A percentile compares a stretch with the other conserved stretches of the same genome.
phyloP scores from a whole-genome alignment of 1,140 invertebrate species.

The Venustaconcha ellipsiformis region DNA sequence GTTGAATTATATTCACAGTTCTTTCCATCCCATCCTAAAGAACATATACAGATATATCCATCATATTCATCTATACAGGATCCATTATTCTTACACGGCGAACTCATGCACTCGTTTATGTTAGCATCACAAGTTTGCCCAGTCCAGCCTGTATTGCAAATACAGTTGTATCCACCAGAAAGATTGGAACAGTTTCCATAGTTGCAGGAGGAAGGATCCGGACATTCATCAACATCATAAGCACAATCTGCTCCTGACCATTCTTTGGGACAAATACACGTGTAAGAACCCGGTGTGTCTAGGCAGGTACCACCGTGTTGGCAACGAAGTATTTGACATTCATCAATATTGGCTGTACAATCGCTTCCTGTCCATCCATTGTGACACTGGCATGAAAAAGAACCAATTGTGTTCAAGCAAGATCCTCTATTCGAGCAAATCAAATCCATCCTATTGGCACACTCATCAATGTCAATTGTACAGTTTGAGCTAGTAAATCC shows the following conservation, averaged over 20 bases:
- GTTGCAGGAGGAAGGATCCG: background rate
- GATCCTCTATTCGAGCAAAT: too few species aligned
- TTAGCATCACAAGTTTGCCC: constrained; percentile 9
- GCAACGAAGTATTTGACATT: constrained; percentile 72
- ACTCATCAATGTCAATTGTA: constrained; percentile 76
- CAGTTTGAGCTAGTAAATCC: constrained; percentile 94
- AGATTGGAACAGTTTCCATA: background rate
- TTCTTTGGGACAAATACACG: constrained; percentile 86
- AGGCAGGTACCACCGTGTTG: constrained; percentile 93
- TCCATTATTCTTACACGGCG: constrained; percentile 6
- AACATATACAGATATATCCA: constrained; percentile 3
- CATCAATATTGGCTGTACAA: constrained; percentile 29
- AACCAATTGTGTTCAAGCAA: too few species aligned
- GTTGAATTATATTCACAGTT: background rate
- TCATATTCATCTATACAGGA: constrained; percentile 2
- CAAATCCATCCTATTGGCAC: too few species aligned
- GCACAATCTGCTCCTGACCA: constrained; percentile 80
- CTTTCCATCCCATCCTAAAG: background rate
- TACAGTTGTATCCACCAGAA: constrained; percentile 4
- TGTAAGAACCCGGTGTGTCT: constrained; percentile 57
- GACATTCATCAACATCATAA: constrained; percentile 25
- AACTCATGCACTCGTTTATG: constrained; percentile 13
- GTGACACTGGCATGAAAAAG: too few species aligned
- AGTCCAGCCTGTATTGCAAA: constrained; percentile 2
- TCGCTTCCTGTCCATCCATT: too few species aligned